phyloP scores from a whole-genome alignment of 2,888 invertebrate genomes.

The Strigamia crassipes region DNA sequence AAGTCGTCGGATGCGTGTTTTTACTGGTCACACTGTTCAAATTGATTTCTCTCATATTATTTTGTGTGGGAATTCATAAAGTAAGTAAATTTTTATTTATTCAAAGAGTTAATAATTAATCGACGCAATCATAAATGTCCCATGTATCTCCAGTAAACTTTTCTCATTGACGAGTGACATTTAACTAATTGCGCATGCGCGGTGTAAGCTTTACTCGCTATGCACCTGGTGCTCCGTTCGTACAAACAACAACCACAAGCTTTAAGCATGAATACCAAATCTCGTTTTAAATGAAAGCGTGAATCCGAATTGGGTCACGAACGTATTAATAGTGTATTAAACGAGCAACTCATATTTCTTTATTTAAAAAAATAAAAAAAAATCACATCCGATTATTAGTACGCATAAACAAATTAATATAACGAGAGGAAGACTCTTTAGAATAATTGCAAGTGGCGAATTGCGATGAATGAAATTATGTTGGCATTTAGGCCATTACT shows the following conservation, averaged over 20 bases:
- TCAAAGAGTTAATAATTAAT: no score
- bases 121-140: no score
- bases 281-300: no score
- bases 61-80: conserved; percentile 24
- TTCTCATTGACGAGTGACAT: no score
- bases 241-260: no score
- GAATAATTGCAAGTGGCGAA: neutral
- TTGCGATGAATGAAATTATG: neutral
- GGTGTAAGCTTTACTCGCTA: no score
- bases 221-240: no score
- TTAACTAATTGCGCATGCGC: no score
- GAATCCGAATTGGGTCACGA: neutral
- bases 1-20: neutral
- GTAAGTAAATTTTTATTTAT: neutral
- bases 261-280: no score
- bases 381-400: neutral
- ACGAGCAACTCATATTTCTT: neutral
- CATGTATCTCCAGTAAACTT: no score
- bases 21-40: neutral
- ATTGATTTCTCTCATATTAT: neutral
- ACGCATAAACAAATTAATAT: neutral
- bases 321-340: neutral
- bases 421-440: neutral
- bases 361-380: neutral
- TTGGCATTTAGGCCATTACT: conserved; percentile 29